Evolutionary conservation across 2,888 invertebrate species (phyloP), one percentile per base, ranked within the genome.

Genomic region (Lithophane ornitopus): DNA sequence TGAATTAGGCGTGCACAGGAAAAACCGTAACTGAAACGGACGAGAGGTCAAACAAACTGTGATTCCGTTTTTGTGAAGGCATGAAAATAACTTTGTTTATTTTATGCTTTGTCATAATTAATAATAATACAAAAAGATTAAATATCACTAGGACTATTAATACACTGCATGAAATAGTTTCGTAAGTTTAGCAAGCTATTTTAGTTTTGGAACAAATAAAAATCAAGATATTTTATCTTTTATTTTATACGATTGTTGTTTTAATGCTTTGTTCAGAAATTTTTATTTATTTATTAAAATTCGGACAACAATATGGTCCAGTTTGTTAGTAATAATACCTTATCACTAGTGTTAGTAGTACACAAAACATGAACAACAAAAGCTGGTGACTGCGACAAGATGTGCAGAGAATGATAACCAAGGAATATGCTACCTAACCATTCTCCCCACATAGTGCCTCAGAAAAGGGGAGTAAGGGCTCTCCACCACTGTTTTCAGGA

Each of bases 21-120:
- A 80, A 83, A 84, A 63, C 80, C 72, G 80, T 80, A 83, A 79
- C 80, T 80, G 80, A 84, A 80, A 80, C 67, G 62, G 62, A 70
- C 16, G 41, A 78, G 58, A 81, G 62, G 84, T 80, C 84, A 82
- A 63, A 70, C 62, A 54, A 54, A 52, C n/a, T 34, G 28, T n/a
- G 8, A 44, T 39, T 19, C 9, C n/a, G 14, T 59, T 82, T 65
- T 78, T 69, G 46, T 52, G n/a, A 12, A 28, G 52, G 7, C 12
- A 34, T 63, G 12, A 44, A 80, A 26, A 44, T 75, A 16, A 59
- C 19, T 44, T 54, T 26, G 34, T 71, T n/a, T 58, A 49, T 54
- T 41, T 16, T 46, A 22, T 49, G 62, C n/a, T 26, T 41, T 44
- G 62, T 74, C n/a, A 70, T 22, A 58, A 26, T 52, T 26, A 22